Conservation (phyloP, 1,140 invertebrate genomes). For the Drosophila punjabiensis region DNA sequence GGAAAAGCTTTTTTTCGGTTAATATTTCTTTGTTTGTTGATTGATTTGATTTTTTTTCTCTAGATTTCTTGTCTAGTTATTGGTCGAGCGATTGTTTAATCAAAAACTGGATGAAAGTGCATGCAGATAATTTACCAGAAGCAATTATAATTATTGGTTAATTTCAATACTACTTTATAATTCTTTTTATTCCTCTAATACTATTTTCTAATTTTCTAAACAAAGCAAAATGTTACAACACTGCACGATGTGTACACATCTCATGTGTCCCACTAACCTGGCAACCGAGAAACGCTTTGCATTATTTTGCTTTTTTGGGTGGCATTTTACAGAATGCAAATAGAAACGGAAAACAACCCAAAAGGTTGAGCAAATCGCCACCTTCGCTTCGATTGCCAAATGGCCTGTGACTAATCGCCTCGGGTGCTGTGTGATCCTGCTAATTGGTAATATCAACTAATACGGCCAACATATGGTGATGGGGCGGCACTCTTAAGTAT, state of each 20-base stretch:
- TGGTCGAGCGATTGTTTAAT: too few species aligned
- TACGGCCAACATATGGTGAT: slow-evolving; percentile 30
- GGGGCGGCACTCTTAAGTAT: slow-evolving; percentile 6
- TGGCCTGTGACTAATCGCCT: slow-evolving; percentile 69
- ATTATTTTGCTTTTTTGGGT: slow-evolving; percentile 13
- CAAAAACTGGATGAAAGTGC: too few species aligned
- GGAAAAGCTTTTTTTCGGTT: too few species aligned
- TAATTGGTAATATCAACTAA: slow-evolving; percentile 68
- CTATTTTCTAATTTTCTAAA: too few species aligned
- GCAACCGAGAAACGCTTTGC: slow-evolving; percentile 12
- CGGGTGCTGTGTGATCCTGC: slow-evolving; percentile 50
- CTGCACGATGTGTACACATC: background rate
- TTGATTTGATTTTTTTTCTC: too few species aligned
- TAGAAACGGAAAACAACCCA: slow-evolving; percentile 14
- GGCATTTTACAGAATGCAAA: slow-evolving; percentile 54
- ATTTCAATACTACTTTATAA: too few species aligned
- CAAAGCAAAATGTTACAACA: background rate
- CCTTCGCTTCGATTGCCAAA: slow-evolving; percentile 55
- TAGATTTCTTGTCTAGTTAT: too few species aligned
- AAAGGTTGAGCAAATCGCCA: slow-evolving; percentile 61
- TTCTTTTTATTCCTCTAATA: too few species aligned
- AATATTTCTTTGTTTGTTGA: too few species aligned
- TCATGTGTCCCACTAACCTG: slow-evolving; percentile 31
- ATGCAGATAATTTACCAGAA: too few species aligned
- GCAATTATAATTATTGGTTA: too few species aligned